Evolutionary conservation across 2,888 invertebrate genomes (phyloP).

Genomic region (Aphidoletes aphidimyza): DNA sequence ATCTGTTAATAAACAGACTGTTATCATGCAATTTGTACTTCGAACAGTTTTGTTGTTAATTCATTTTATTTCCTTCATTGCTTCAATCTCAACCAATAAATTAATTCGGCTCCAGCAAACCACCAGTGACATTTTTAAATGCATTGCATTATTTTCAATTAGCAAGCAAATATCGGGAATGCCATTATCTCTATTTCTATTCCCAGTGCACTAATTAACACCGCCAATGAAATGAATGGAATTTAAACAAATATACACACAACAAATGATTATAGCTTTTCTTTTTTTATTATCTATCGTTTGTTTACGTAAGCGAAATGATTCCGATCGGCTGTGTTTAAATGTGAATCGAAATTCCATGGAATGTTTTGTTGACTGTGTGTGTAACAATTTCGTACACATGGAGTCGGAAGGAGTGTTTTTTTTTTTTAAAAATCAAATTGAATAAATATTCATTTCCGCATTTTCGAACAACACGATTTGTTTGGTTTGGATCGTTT

Average conservation of each 20-base stretch:
- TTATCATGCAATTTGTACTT: slow-evolving; percentile 38
- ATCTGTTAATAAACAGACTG: too few relatives aligned
- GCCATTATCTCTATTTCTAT: slow-evolving; percentile 5
- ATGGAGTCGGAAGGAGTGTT: slow-evolving; percentile 10
- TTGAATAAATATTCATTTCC: slow-evolving; percentile 33
- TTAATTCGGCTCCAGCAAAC: slow-evolving; percentile 20
- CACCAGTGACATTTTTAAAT: slow-evolving; percentile 40
- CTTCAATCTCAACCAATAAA: slow-evolving; percentile 2
- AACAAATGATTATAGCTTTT: background rate
- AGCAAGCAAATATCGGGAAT: background rate
- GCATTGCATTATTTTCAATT: background rate
- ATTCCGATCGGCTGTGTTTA: background rate
- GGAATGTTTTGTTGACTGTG: too few relatives aligned
- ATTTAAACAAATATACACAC: background rate
- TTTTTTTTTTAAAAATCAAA: background rate
- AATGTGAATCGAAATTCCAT: background rate
- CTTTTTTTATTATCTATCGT: slow-evolving; percentile 16
- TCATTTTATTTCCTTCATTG: too few relatives aligned
- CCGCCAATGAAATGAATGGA: background rate
- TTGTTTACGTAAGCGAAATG: slow-evolving; percentile 5
- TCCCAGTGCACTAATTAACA: slow-evolving; percentile 22
- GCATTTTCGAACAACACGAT: background rate
- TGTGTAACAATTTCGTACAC: background rate
- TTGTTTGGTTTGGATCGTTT: background rate
- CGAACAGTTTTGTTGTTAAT: too few relatives aligned